Evolutionary conservation across 2,797 vertebrate genomes (phyloP), one percentile per base, ranked within the genome.

Genomic region (Rhabdophis nuchalis): DNA sequence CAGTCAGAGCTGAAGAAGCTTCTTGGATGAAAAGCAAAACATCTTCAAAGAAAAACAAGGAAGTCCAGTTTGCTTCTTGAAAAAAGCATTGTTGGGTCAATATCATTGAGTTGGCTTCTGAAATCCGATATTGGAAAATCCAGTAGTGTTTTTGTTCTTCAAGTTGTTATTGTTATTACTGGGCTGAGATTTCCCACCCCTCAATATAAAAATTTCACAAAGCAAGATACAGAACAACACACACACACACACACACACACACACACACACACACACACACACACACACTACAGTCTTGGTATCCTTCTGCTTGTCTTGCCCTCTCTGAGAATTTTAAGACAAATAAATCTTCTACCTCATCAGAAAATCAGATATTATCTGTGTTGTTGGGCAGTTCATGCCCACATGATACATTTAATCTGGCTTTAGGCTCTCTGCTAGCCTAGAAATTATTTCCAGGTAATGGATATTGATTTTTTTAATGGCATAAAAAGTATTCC

Each of bases 281-380:
- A 3, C 14, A 8, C 64, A 16, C 32, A 18, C 2, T 1, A 0
- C 32, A 36, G 16, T 4, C 68, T 20, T 1, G 0, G 7, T 20
- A 29, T 77, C 23, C 64, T 57, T 72, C n/a, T 90, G 50, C 9
- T 23, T 41, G 29, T 29, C n/a, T 36, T 77, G 11, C 23, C 52
- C 89, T 20, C 12, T 54, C 20, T 27, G 11, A 10, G 52, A 20
- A 72, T 53, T 53, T 36, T 25, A 72, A 25, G 89, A 56, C 25
- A 90, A 54, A 77, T 50, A 68, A 52, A 18, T 25, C 10, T 46
- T 72, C 52, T 56, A 41, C 36, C 56, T n/a, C 56, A 91, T 27
- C 5, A 29, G 16, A 61, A 9, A 29, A 85, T 68, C 46, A 64
- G 14, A 23, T 50, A 18, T 2, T 46, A 25, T 87, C 27, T 50